These are phyloP conservation scores for Lobophora halterata DNA, from an alignment of 2,888 invertebrate genomes.

Conservation along the genomic window DNA sequence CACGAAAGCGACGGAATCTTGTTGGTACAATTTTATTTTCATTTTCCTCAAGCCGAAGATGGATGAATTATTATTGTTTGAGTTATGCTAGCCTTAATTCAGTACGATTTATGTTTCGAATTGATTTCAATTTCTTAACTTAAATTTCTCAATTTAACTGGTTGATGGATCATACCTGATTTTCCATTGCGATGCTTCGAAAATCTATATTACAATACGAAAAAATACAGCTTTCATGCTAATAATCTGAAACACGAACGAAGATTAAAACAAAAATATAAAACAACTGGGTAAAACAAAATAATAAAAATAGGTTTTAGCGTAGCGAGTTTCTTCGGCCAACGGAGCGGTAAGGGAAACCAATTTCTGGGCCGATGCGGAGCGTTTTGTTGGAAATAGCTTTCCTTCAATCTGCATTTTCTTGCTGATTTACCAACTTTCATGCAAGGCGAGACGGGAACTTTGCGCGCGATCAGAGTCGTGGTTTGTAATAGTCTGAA, in stretches of 20 bases:
- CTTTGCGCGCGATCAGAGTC: conserved; percentile 44
- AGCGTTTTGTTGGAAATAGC: conserved; percentile 80
- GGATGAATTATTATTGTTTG: conserved; percentile 54
- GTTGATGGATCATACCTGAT: too few species aligned
- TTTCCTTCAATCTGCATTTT: conserved; percentile 81
- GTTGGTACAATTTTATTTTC: conserved; percentile 67
- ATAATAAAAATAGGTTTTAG: conserved; percentile 76
- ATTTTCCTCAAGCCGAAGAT: conserved; percentile 59
- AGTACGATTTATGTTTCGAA: conserved; percentile 39
- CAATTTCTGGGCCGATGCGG: conserved; percentile 78
- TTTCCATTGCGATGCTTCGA: too few species aligned
- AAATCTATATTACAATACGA: not conserved
- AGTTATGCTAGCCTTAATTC: conserved; percentile 45
- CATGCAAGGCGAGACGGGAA: conserved; percentile 58
- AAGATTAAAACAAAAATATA: conserved; percentile 66
- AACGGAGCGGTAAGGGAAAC: conserved; percentile 72
- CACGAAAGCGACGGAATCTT: conserved; percentile 59
- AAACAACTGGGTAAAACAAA: conserved; percentile 60
- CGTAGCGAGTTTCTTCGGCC: conserved; percentile 72
- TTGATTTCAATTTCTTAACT: too few species aligned
- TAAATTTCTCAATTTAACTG: too few species aligned
- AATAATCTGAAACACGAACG: conserved; percentile 36
- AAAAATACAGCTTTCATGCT: not conserved
- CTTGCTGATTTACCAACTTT: conserved; percentile 81
- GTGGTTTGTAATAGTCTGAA: not conserved